Conservation (phyloP, 2,797 vertebrate species). For the Cossypha polioptera region DNA sequence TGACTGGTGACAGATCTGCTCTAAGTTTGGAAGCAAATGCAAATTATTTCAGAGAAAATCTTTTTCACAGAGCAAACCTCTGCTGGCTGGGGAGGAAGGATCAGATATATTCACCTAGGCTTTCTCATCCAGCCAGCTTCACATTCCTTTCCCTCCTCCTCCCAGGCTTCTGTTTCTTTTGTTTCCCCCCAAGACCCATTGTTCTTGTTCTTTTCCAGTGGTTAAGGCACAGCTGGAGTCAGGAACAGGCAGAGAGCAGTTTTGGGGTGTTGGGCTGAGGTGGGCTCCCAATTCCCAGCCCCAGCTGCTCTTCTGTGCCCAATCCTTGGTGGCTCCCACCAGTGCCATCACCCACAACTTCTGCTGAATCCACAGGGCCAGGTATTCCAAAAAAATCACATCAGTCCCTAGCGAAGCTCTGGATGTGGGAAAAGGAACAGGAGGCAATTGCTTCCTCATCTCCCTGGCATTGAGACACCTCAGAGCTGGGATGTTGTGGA, state of each 20-base stretch:
- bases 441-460: not conserved
- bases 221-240: not conserved
- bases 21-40: slow-evolving; percentile 35
- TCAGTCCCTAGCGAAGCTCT: not conserved
- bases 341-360: not conserved
- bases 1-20: slow-evolving; percentile 35
- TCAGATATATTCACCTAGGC: slow-evolving; percentile 53
- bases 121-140: slow-evolving; percentile 46
- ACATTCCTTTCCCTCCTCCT: slow-evolving; percentile 33
- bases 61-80: slow-evolving; percentile 45
- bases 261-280: not conserved
- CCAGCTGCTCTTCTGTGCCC: not conserved
- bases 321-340: not conserved
- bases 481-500: not conserved
- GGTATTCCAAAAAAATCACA: not conserved
- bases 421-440: not conserved
- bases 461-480: not conserved
- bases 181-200: not conserved
- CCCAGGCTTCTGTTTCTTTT: slow-evolving; percentile 23
- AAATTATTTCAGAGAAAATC: slow-evolving; percentile 48
- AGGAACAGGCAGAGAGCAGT: not conserved
- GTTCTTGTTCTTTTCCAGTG: not conserved
- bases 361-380: not conserved
- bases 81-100: slow-evolving; percentile 38
- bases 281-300: not conserved